Conservation (phyloP, 2,888 invertebrate genomes). For the Siphonodentalium dalli region DNA sequence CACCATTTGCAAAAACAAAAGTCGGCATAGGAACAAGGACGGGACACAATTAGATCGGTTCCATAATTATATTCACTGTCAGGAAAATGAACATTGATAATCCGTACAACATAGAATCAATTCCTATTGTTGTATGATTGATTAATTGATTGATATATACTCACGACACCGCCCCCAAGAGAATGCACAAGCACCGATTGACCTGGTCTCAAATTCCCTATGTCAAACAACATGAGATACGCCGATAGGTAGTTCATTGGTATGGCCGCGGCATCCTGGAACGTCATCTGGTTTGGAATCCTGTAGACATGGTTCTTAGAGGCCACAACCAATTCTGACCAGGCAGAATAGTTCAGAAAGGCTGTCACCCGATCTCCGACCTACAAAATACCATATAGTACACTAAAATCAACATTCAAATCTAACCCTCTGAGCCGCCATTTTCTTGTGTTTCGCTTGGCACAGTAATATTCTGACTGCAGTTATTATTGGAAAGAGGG, state of each 20-base stretch:
- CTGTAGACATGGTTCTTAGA: slow-evolving; percentile 80
- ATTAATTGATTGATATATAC: slow-evolving; percentile 64
- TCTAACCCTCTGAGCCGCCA: too few species aligned
- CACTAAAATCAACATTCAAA: too few species aligned
- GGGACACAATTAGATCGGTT: too few species aligned
- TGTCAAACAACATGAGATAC: slow-evolving; percentile 83
- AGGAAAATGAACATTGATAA: too few species aligned
- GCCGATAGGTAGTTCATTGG: slow-evolving; percentile 88
- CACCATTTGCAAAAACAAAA: too few species aligned
- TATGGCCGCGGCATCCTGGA: slow-evolving; percentile 82
- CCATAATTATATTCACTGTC: too few species aligned
- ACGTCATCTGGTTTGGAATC: slow-evolving; percentile 76
- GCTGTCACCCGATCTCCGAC: slow-evolving; percentile 74
- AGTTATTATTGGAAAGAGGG: neutral
- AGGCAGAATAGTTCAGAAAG: slow-evolving; percentile 83
- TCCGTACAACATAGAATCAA: neutral
- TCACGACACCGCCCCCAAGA: slow-evolving; percentile 84
- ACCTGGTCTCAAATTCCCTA: slow-evolving; percentile 79
- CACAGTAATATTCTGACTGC: too few species aligned
- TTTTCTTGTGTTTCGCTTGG: neutral
- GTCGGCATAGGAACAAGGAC: too few species aligned
- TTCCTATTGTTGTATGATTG: neutral
- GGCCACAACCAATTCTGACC: slow-evolving; percentile 84
- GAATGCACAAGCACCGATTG: slow-evolving; percentile 85
- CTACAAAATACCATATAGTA: slow-evolving; percentile 39